Evolutionary conservation across 2,113 vertebrate genomes (phyloP).

Genomic region (Ctenomys sociabilis): DNA sequence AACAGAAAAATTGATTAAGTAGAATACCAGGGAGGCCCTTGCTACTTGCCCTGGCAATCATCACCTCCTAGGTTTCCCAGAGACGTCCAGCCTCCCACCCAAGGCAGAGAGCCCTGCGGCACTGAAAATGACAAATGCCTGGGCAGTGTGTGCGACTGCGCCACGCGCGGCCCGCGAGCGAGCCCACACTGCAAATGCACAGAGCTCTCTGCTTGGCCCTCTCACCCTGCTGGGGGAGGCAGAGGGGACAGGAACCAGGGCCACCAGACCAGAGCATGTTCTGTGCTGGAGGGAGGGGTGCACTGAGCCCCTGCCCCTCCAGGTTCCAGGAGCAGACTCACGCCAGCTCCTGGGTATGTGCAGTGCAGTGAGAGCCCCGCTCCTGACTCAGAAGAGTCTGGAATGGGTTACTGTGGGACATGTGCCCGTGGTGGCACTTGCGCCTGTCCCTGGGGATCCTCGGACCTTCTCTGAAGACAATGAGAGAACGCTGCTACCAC

Average conservation of each 20-base stretch:
- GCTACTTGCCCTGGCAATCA: neutral
- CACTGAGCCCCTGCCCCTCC: neutral
- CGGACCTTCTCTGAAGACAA: neutral
- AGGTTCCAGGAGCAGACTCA: neutral
- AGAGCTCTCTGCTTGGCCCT: neutral
- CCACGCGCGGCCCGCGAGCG: neutral
- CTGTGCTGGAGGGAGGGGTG: neutral
- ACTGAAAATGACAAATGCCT: fast-evolving
- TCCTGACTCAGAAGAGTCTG: neutral
- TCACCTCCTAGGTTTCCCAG: neutral
- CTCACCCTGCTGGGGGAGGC: too few relatives aligned
- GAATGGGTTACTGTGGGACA: fast-evolving
- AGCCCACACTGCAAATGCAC: neutral
- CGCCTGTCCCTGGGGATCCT: neutral
- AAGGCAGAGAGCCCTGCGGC: neutral
- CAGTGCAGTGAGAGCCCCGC: neutral
- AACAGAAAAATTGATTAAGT: neutral
- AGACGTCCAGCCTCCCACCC: neutral
- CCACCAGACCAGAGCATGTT: neutral
- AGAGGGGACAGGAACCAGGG: neutral
- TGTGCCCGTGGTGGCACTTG: too few relatives aligned
- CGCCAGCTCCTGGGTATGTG: fast-evolving
- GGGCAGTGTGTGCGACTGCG: fast-evolving
- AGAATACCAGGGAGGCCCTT: neutral
- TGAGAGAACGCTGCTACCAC: fast-evolving